Percentiles rank a stretch among this genome's conserved stretches.
These are phyloP conservation scores for Xylophagus ater DNA, from an alignment of 2,888 invertebrate species.

Conservation along the genomic window DNA sequence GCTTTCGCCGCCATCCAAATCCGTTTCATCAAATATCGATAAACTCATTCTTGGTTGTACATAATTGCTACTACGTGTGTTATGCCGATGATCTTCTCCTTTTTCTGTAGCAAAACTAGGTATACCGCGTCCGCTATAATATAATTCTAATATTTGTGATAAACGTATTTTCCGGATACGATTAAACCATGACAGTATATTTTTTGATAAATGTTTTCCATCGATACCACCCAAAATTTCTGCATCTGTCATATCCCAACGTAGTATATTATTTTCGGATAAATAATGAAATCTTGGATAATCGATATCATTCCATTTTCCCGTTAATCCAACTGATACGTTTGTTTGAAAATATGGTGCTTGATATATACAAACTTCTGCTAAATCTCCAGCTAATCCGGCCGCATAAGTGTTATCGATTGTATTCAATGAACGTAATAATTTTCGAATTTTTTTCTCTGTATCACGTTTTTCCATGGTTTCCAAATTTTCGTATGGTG, in stretches of 20 bases:
- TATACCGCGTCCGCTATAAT: conserved; percentile 52
- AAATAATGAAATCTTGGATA: conserved; percentile 47
- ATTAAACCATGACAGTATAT: conserved; percentile 44
- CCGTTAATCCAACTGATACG: conserved; percentile 45
- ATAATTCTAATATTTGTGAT: conserved; percentile 56
- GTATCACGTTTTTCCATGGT: conserved; percentile 26
- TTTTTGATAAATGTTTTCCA: conserved; percentile 44
- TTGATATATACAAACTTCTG: conserved; percentile 55
- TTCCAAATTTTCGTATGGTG: conserved; percentile 21
- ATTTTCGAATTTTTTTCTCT: conserved; percentile 14
- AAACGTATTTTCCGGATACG: conserved; percentile 43
- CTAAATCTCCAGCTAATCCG: conserved; percentile 53
- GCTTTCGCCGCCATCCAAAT: background rate
- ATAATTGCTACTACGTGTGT: background rate
- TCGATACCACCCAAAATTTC: conserved; percentile 59
- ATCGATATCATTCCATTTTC: conserved; percentile 55
- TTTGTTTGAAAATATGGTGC: conserved; percentile 43
- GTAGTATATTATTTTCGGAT: conserved; percentile 34
- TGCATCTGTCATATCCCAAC: conserved; percentile 55
- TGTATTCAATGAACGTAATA: conserved; percentile 13
- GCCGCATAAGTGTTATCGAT: conserved; percentile 51
- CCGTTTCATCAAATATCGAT: background rate
- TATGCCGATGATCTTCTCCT: conserved; percentile 40
- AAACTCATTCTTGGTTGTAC: too few relatives aligned
- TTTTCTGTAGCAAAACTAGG: conserved; percentile 45